These are phyloP conservation scores for Phenganax stokvisi DNA, from an alignment of 92 coral and sea anemone species.

Conservation along the genomic window DNA sequence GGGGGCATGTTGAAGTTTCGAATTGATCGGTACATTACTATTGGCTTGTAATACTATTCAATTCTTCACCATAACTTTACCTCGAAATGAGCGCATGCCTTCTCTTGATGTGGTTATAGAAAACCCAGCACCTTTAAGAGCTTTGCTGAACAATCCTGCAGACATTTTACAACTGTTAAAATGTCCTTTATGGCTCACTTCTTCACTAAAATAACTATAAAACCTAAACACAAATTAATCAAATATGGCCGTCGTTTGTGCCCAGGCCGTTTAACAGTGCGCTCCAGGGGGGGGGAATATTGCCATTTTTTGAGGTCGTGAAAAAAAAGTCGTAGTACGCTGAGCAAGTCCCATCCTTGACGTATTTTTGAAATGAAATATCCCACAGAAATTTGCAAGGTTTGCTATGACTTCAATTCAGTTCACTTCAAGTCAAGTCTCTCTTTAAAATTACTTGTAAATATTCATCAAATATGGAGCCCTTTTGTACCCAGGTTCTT, in stretches of 20 bases:
- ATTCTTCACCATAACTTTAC: neutral
- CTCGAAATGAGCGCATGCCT: conserved; percentile 61
- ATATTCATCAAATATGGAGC: too few species aligned
- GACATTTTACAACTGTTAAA: conserved; percentile 41
- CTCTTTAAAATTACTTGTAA: too few species aligned
- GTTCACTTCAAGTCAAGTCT: too few species aligned
- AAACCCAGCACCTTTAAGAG: conserved; percentile 76
- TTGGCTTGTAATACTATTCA: neutral
- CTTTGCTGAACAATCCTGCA: conserved; percentile 65
- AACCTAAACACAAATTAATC: neutral
- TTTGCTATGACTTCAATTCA: too few species aligned
- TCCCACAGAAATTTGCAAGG: too few species aligned
- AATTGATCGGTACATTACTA: neutral
- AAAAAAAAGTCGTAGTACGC: too few species aligned
- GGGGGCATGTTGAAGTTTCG: too few species aligned
- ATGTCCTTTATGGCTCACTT: neutral
- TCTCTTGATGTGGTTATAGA: conserved; percentile 66
- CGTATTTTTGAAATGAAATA: too few species aligned
- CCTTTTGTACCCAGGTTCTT: too few species aligned
- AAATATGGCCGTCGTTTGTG: conserved; percentile 10
- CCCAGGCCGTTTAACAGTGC: neutral
- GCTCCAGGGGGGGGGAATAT: too few species aligned
- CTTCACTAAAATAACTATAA: neutral
- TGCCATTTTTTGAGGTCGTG: too few species aligned
- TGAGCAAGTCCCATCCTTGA: too few species aligned